Evolutionary conservation across 2,113 vertebrate species (phyloP), one percentile per base, ranked within the genome.

Genomic region (Corapipo altera): DNA sequence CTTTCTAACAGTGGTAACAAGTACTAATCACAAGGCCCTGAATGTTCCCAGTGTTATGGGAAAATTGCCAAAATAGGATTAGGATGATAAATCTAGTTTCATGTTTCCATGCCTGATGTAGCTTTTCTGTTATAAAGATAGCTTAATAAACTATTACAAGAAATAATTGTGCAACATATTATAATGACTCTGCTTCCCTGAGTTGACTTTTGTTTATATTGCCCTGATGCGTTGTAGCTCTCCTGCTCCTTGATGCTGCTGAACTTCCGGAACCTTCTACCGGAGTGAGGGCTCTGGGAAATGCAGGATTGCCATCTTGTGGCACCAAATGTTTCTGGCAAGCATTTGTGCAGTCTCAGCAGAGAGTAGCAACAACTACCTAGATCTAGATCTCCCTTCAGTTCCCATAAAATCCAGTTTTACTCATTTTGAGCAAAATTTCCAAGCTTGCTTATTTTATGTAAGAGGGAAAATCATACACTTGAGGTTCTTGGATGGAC

Each of bases 241-340:
- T 76, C 27, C 57, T 88, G 69, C 65, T 88, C 37, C 64, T 35
- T 86, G 76, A 51, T 92, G 88, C 55, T 59, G 2, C 57, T 71
- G 86, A 96, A 95, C 91, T 95, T 97, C 95, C 76, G 77, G 95
- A 97, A 97, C 87, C 48, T 96, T 96, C 96, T 57, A 61, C 22
- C 0, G 0, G 39, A 51, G 15, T 8, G 37, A 73, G 61, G 32
- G 70, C 59, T 87, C 43, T 89, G 51, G 70, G 70, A 95, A 95
- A 89, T 77, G 58, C 49, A 2, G 43, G 69, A 95, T 93, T 95
- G 96, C 95, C 96, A 95, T 79, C 96, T 95, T 92, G 95, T 97
- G 96, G 96, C 80, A 78, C 41, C 39, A 81, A 74, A 21, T 24
- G 57, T 44, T 88, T 64, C 55, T 81, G 69, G 48, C 86, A 91